Evolutionary conservation across 2,113 vertebrate genomes (phyloP).

Genomic region (Butorides virescens): DNA sequence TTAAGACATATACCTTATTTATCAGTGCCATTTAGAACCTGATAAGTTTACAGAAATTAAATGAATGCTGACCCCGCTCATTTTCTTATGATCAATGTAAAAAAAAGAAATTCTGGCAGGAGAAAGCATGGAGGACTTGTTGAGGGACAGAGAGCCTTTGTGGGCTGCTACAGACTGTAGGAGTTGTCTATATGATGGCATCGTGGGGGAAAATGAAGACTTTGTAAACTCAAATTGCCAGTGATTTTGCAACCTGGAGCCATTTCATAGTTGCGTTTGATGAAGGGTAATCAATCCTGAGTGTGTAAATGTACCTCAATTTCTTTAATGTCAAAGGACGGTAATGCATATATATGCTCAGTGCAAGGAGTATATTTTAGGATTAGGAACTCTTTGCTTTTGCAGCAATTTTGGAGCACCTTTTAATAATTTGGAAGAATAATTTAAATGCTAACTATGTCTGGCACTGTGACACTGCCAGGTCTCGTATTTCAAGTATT

Average conservation of each 20-base stretch:
- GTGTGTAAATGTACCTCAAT: not conserved
- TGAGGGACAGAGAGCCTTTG: not conserved
- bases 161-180: not conserved
- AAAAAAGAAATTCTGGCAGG: not conserved
- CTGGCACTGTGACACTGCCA: not conserved
- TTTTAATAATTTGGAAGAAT: constrained; percentile 26
- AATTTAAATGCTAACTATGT: not conserved
- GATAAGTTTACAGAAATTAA: not conserved
- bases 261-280: not conserved
- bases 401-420: not conserved
- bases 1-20: not conserved
- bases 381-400: not conserved
- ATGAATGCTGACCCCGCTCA: not conserved
- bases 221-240: not conserved
- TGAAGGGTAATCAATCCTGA: not conserved
- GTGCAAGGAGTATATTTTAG: not conserved
- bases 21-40: not conserved
- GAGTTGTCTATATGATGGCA: not conserved
- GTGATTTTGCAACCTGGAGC: not conserved
- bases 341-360: not conserved
- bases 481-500: constrained; percentile 18
- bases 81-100: not conserved
- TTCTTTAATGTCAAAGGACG: not conserved
- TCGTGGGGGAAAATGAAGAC: not conserved
- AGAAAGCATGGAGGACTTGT: not conserved